A percentile compares a stretch with the other conserved stretches of the same genome.
These are phyloP conservation scores for Paradoxurus hermaphroditus DNA, from an alignment of 2,113 vertebrate genomes.

Conservation along the genomic window DNA sequence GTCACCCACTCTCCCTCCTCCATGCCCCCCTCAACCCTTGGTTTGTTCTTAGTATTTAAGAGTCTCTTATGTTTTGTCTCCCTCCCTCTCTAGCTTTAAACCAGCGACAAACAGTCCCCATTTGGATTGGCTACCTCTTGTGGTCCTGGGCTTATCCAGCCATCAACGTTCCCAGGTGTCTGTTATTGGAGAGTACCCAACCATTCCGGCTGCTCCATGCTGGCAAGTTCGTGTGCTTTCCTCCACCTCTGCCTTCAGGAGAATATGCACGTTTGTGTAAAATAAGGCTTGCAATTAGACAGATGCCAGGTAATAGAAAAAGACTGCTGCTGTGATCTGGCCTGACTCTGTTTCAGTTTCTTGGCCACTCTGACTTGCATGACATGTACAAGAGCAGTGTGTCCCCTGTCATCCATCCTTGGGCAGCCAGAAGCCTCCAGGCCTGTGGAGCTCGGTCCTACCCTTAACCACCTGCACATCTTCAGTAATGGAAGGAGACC, in stretches of 20 bases:
- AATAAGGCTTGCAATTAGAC: not conserved
- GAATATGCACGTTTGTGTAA: not conserved
- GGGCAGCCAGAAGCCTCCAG: not conserved
- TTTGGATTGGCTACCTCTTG: not conserved
- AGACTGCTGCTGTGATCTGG: not conserved
- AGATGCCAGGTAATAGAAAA: not conserved
- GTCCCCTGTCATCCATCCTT: not conserved
- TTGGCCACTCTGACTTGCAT: not conserved
- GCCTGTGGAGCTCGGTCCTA: not conserved
- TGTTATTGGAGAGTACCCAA: not conserved
- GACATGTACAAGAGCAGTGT: not conserved
- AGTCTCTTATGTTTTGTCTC: too few relatives aligned
- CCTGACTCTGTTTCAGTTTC: not conserved
- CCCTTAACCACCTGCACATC: not conserved
- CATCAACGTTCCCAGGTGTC: not conserved
- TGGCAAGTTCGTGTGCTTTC: not conserved
- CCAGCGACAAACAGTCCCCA: not conserved
- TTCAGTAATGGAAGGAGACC: not conserved
- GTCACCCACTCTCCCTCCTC: too few relatives aligned
- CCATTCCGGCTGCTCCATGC: not conserved
- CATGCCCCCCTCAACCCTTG: too few relatives aligned
- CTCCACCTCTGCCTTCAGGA: not conserved
- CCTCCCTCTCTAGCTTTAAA: too few relatives aligned
- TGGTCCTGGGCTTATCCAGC: not conserved
- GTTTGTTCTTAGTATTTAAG: too few relatives aligned